Conservation (phyloP, 2,888 invertebrate genomes). For the Stenodera caucasica region DNA sequence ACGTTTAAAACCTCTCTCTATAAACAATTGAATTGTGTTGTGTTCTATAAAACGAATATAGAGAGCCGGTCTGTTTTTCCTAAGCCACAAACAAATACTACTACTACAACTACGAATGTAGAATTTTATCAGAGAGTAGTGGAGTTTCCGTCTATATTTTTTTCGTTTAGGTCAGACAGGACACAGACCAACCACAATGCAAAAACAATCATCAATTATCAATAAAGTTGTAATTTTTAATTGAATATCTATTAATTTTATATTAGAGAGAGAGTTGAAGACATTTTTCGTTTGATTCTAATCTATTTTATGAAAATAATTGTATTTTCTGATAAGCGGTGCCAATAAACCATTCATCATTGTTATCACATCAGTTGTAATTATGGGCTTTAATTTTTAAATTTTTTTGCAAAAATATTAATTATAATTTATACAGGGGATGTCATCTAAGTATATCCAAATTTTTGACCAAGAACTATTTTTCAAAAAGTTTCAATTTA, state of each 20-base stretch:
- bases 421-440: no score
- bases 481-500: no score
- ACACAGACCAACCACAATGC: conserved; percentile 1
- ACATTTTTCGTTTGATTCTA: background rate
- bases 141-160: background rate
- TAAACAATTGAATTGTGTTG: background rate
- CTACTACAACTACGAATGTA: background rate
- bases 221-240: background rate
- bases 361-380: background rate
- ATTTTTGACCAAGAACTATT: no score
- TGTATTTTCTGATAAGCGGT: background rate
- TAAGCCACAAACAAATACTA: conserved; percentile 5
- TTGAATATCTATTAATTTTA: no score
- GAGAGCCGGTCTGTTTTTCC: conserved; percentile 1
- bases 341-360: conserved; percentile 1
- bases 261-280: no score
- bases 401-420: background rate
- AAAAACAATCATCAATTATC: background rate
- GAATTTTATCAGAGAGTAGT: background rate
- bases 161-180: conserved; percentile 6
- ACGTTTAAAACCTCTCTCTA: background rate
- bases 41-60: no score
- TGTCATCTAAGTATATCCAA: no score
- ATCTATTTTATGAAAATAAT: background rate
- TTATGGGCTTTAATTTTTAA: background rate